Percentiles rank a stretch among this genome's conserved stretches.
Conservation (phyloP, 1,140 invertebrate species). For the Periplaneta americana region DNA sequence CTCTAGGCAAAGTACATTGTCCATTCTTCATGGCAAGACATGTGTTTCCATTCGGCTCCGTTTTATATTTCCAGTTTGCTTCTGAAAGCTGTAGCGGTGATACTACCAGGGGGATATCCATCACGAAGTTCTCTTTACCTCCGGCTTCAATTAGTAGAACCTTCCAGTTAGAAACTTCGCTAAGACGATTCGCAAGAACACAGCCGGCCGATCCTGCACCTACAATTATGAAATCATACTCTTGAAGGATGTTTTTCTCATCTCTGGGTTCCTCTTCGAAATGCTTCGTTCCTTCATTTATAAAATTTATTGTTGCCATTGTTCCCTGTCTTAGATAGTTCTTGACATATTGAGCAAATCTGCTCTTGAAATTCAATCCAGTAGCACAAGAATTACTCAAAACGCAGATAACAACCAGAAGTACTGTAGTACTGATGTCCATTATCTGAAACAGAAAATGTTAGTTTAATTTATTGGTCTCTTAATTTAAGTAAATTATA, state of each 20-base stretch:
- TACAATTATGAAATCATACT: conserved; percentile 79
- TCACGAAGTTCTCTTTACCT: conserved; percentile 70
- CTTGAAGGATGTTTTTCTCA: conserved; percentile 56
- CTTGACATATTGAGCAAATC: too few species aligned
- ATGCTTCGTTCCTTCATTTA: too few species aligned
- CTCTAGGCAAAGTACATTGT: conserved; percentile 70
- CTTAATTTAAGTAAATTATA: too few species aligned
- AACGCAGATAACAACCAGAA: too few species aligned
- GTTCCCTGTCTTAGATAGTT: too few species aligned
- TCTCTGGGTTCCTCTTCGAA: too few species aligned
- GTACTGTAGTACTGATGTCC: too few species aligned
- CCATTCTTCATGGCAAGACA: conserved; percentile 69
- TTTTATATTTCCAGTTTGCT: conserved; percentile 62
- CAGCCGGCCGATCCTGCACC: conserved; percentile 88
- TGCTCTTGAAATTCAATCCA: too few species aligned
- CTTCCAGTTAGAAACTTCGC: conserved; percentile 71
- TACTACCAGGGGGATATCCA: conserved; percentile 61
- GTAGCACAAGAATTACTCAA: too few species aligned
- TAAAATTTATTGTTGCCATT: too few species aligned
- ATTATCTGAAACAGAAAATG: too few species aligned
- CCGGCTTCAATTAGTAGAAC: conserved; percentile 80
- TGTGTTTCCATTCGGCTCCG: conserved; percentile 68
- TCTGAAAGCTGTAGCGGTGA: conserved; percentile 54
- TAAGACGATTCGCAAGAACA: conserved; percentile 84
- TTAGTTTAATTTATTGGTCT: too few species aligned